Conservation (phyloP, 2,888 invertebrate genomes). For the Apamea anceps region DNA sequence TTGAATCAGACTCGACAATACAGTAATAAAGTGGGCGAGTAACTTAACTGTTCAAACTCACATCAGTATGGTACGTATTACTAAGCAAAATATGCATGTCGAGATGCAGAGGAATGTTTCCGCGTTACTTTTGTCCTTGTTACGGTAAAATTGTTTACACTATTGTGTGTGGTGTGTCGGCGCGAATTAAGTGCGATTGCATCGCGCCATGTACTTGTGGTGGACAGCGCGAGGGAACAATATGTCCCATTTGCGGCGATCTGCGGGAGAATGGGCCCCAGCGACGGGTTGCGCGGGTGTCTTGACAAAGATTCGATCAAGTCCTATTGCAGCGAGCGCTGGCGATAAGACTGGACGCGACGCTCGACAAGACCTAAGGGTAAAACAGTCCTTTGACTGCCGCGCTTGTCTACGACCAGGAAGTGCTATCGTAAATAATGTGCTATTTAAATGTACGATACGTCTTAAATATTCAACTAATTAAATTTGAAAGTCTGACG, state of each 20-base stretch:
- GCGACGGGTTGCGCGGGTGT: constrained; percentile 65
- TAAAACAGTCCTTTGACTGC: constrained; percentile 64
- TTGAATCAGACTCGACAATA: constrained; percentile 78
- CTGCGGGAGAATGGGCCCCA: constrained; percentile 61
- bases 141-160: constrained; percentile 74
- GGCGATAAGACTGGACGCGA: constrained; percentile 63
- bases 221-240: constrained; percentile 73
- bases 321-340: constrained; percentile 62
- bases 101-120: constrained; percentile 74
- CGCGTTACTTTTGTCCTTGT: constrained; percentile 77
- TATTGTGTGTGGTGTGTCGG: constrained; percentile 71
- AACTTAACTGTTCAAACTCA: constrained; percentile 71
- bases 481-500: constrained; percentile 44
- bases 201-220: constrained; percentile 72
- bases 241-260: constrained; percentile 70
- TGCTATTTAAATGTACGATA: constrained; percentile 61
- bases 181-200: constrained; percentile 72
- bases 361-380: constrained; percentile 63
- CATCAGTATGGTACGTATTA: constrained; percentile 68
- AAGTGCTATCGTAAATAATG: constrained; percentile 59
- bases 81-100: constrained; percentile 74
- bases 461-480: constrained; percentile 58
- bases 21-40: constrained; percentile 75
- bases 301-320: constrained; percentile 67
- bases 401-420: constrained; percentile 58